Base-by-base conservation (phyloP, 2,797 vertebrate species). In the Epinephelus awoara region DNA sequence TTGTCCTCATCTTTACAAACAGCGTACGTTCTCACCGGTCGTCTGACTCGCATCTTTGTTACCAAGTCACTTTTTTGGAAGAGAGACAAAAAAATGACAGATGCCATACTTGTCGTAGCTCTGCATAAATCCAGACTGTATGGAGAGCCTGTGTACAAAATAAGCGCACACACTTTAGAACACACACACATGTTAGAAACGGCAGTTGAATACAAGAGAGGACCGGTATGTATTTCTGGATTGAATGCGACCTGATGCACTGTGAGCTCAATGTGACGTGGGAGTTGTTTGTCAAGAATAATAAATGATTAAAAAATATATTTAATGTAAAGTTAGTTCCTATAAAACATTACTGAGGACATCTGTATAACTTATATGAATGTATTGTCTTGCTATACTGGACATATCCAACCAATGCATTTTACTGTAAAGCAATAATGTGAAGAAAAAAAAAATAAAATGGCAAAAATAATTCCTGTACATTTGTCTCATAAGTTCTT, bases 191-290 rank as follows among this genome's bases (percentile, higher is more conserved):
- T 12, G 17, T 77, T 82, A 52, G 77, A 77, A 83, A 88, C 67
- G 85, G 56, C 50, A 63, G 50, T 40, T 66, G 77, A 85, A 88
- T 78, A 82, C 59, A 15, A 79, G 81, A 68, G 88, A 85, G 82
- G 65, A 82, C 67, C 23, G 66, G 82, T 82, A 63, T 90, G 87
- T 92, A 67, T 87, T 93, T 90, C 85, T 95, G 93, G 96, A 97
- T 89, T 93, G 94, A 97, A 95, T 95, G 96, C 95, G 97, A 98
- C 97, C 97, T 96, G 96, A 97, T 96, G 96, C 97, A 98, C 98
- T 98, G 97, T 98, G 97, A 98, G 97, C 96, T 97, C 96, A 96
- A 96, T 95, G 96, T 98, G 97, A 96, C 84, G 94, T 95, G 91
- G 95, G 95, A 95, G 96, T 96, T 95, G 95, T 95, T 96, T 96